Evolutionary conservation across 2,113 vertebrate genomes (phyloP), one percentile per base, ranked within the genome.

Genomic region (Apteryx owenii): DNA sequence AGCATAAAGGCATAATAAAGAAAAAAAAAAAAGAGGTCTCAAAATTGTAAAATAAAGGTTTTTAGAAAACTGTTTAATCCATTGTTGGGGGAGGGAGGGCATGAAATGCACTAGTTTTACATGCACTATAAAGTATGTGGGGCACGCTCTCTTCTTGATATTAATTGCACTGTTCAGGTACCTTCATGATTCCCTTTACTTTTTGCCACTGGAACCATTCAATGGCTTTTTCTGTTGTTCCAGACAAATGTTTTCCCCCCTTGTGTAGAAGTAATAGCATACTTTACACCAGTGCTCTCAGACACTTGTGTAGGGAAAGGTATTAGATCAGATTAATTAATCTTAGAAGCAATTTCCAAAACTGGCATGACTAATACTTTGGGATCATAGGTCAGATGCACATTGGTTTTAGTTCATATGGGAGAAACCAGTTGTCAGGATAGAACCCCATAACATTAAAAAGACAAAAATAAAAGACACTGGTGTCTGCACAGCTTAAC

Each of bases 371-470:
- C 51, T 76, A 61, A 86, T 83, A 62, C 29, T 18, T 65, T 84
- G 33, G 71, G n/a, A 78, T 42, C 9, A 90, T 92, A 90, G 16
- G 26, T 58, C 85, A 92, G 85, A 92, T 58, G 62, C 31, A 29
- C n/a, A 78, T 77, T 82, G 71, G 64, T 51, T 81, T 70, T 72
- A 61, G 36, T 84, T 86, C 54, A 31, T 44, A n/a, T 14, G 31
- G 54, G 66, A 85, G 50, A 85, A 78, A 61, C 62, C 90, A 93
- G 76, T 58, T 83, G 5, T 61, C 50, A 81, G 68, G n/a, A 88
- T 40, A 29, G 12, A 56, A 31, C 3, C 28, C 85, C 2, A 5
- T 60, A 54, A 76, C 20, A 2, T 50, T 69, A 81, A 94, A 89
- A 89, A 7, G 9, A 65, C 44, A 93, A 12, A 9, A 80, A 68